Percentiles rank a stretch among this genome's conserved stretches.
phyloP scores from a whole-genome alignment of 2,113 vertebrate genomes.

The Sphyrna mokarran region DNA sequence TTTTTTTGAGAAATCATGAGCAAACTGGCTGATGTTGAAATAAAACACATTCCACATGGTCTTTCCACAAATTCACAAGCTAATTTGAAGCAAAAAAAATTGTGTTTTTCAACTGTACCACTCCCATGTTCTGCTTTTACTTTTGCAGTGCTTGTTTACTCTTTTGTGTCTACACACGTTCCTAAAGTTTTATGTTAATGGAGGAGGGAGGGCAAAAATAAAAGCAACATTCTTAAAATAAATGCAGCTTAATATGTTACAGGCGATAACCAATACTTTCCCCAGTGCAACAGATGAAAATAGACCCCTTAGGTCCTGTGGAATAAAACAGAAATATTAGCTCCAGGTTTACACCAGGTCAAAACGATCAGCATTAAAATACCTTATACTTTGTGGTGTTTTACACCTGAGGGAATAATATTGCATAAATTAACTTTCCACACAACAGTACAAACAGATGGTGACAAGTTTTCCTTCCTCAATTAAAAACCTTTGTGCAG shows the following conservation, averaged over 20 bases:
- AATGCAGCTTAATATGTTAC: not conserved
- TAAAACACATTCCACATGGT: not conserved
- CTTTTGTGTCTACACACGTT: not conserved
- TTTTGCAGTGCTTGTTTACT: not conserved
- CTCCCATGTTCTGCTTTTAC: not conserved
- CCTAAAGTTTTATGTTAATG: not conserved
- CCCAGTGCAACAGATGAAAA: not conserved
- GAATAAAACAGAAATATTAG: not conserved
- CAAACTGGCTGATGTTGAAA: not conserved
- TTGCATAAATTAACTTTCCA: constrained; percentile 14
- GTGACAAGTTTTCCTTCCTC: not conserved
- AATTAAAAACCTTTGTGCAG: not conserved
- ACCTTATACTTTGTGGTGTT: not conserved
- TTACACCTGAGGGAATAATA: not conserved
- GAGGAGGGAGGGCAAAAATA: not conserved
- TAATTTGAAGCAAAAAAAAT: not conserved
- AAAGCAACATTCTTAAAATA: not conserved
- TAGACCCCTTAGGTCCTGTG: not conserved
- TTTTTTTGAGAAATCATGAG: not conserved
- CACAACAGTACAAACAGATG: not conserved
- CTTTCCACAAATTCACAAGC: not conserved
- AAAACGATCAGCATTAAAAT: not conserved
- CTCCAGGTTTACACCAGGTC: not conserved
- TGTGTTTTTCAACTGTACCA: not conserved
- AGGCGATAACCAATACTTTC: not conserved